These are phyloP conservation scores for Indicator maculatus DNA, from an alignment of 2,113 vertebrate genomes.

Conservation along the genomic window DNA sequence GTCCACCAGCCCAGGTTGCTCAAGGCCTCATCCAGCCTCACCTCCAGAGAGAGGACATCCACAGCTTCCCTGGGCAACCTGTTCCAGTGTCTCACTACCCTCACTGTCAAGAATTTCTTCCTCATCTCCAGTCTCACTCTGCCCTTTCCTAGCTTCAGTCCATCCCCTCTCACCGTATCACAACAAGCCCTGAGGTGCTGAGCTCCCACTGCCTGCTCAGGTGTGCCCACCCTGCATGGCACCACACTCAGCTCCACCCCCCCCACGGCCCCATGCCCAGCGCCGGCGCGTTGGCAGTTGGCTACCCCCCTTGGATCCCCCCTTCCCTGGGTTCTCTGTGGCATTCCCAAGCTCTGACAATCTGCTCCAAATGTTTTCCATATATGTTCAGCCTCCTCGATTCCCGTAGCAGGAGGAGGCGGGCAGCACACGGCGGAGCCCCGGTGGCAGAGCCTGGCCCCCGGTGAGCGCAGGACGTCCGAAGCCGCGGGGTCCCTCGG, in stretches of 20 bases:
- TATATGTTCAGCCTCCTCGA: slow-evolving; percentile 93
- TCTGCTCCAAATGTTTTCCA: slow-evolving; percentile 93
- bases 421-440: slow-evolving; percentile 62
- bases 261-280: neutral
- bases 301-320: slow-evolving; percentile 81
- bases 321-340: slow-evolving; percentile 83
- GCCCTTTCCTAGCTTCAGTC: no score
- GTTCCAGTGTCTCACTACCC: no score
- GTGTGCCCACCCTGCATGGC: fast-evolving
- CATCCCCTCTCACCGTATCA: no score
- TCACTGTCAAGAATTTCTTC: no score
- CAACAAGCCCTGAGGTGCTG: no score
- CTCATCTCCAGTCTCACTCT: no score
- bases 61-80: neutral
- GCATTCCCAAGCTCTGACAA: slow-evolving; percentile 79
- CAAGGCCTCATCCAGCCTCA: no score
- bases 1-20: no score
- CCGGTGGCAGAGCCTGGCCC: neutral
- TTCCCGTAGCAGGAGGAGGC: slow-evolving; percentile 80
- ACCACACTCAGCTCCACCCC: neutral
- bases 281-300: slow-evolving; percentile 79
- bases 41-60: no score
- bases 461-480: neutral
- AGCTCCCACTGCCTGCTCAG: no score
- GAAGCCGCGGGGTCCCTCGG: neutral